Conservation (phyloP, 1,140 invertebrate genomes). For the Apolygus lucorum region DNA sequence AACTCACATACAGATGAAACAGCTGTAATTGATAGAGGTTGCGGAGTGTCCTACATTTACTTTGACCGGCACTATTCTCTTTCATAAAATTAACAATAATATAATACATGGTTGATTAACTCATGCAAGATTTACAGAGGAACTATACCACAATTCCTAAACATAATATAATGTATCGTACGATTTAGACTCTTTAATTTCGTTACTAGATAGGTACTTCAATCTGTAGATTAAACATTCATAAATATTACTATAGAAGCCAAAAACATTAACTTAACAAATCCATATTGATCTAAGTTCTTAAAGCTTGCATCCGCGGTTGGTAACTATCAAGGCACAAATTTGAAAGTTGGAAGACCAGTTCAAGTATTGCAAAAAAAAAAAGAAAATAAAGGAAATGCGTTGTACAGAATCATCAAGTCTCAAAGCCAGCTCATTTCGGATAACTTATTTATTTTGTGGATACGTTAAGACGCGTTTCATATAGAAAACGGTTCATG, state of each 20-base stretch:
- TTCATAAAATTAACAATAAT: too few relatives aligned
- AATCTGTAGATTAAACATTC: neutral
- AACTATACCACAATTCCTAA: conserved; percentile 15
- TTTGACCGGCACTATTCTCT: too few relatives aligned
- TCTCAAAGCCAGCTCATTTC: too few relatives aligned
- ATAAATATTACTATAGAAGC: conserved; percentile 4
- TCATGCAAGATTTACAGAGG: neutral
- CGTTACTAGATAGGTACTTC: neutral
- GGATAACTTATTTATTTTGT: too few relatives aligned
- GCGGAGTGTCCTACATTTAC: too few relatives aligned
- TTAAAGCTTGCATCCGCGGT: conserved; percentile 10
- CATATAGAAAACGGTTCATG: too few relatives aligned
- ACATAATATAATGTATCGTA: neutral
- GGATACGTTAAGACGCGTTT: too few relatives aligned
- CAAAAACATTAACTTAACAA: conserved; percentile 1
- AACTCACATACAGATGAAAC: too few relatives aligned
- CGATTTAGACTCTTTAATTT: neutral
- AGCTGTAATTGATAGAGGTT: too few relatives aligned
- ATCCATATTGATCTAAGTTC: neutral
- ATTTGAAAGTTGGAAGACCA: neutral
- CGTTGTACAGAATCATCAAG: too few relatives aligned
- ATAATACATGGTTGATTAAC: too few relatives aligned
- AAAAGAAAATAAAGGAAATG: neutral
- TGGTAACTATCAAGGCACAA: conserved; percentile 12
- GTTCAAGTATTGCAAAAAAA: neutral